These are phyloP conservation scores for Ectemnius cavifrons DNA, from an alignment of 2,888 invertebrate species.

Conservation along the genomic window DNA sequence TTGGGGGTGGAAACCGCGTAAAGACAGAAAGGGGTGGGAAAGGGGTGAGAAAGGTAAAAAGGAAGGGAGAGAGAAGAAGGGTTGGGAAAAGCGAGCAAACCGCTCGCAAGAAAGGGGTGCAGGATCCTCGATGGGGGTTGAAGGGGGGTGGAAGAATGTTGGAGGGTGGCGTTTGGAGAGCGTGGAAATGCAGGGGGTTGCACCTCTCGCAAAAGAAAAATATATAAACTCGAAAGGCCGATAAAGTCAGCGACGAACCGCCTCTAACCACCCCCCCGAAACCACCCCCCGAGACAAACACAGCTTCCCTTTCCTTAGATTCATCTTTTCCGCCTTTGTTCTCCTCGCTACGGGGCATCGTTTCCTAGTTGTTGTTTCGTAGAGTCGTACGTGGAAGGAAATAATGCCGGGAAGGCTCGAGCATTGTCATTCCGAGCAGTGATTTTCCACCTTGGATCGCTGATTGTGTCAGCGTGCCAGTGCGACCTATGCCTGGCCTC, in stretches of 20 bases:
- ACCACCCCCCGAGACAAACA: constrained; percentile 42
- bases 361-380: not conserved
- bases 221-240: constrained; percentile 62
- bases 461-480: not conserved
- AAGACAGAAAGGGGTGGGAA: constrained; percentile 13
- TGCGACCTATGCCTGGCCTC: too few relatives aligned
- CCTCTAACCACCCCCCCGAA: too few relatives aligned
- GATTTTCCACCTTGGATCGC: not conserved
- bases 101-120: not conserved
- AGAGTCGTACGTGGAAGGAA: constrained; percentile 37
- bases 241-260: constrained; percentile 63
- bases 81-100: constrained; percentile 1
- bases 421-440: not conserved
- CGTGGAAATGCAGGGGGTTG: constrained; percentile 59
- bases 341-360: constrained; percentile 1
- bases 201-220: constrained; percentile 61
- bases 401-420: constrained; percentile 44
- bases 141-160: too few relatives aligned
- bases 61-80: too few relatives aligned
- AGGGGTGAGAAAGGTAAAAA: too few relatives aligned
- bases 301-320: constrained; percentile 49
- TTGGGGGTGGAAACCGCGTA: too few relatives aligned
- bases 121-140: too few relatives aligned
- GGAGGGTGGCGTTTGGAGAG: constrained; percentile 34
- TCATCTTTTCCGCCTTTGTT: constrained; percentile 34